Base-by-base conservation (phyloP, 2,113 vertebrate genomes). In the Atractosteus spatula region DNA sequence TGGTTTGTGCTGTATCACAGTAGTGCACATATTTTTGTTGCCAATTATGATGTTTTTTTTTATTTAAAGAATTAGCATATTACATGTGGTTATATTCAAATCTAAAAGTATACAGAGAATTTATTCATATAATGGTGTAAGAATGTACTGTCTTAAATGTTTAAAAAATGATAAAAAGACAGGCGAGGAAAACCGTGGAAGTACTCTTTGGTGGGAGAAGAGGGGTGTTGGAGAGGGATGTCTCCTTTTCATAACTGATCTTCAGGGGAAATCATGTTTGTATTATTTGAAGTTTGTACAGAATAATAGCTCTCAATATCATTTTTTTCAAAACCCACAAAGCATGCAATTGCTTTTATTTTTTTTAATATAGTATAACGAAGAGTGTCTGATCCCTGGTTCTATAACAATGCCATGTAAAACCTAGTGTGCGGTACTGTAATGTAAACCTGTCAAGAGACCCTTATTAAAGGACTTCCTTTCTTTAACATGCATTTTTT, bases 1-100 rank as follows among this genome's bases (percentile, higher is more conserved):
- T 69, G 67, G 3, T 73, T 8, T 12, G 55, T 76, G 72, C 69
- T 70, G 17, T 12, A 77, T 78, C 66, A 57, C 77, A 76, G 16
- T 79, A 82, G 69, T 56, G 69, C 77, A 70, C 69, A 66, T 42
- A 56, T 81, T 71, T 78, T 73, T 41, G 16, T 84, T 82, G 77
- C 77, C 77, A 69, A 80, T 71, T 79, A 65, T 55, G 56, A 29
- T 45, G 29, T 75, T 47, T 47, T 71, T 82, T 70, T 41, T 6
- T 74, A 4, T 61, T 55, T 16, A 7, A 64, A 68, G 76, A 77
- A 78, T 17, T 70, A 68, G 59, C 64, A 67, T 87, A 77, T 68
- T 76, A 5, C 80, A 64, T 63, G 29, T 78, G 55, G 69, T 63
- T 69, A 54, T 62, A 68, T 62, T 74, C 70, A 64, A 68, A 71